phyloP scores from a whole-genome alignment of 2,888 invertebrate species.

The Pristionchus mayeri region DNA sequence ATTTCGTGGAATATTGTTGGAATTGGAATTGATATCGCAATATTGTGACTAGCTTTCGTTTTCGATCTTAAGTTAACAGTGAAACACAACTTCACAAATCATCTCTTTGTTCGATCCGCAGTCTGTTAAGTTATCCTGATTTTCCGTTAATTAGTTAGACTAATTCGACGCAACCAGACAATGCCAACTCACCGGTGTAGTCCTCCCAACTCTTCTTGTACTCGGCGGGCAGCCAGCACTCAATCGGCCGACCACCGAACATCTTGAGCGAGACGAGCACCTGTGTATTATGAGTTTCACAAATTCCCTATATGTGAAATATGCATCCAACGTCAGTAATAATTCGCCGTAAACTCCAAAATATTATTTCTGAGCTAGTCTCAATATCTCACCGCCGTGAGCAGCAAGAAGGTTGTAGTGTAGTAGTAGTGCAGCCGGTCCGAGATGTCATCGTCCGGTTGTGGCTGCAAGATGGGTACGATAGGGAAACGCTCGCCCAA shows the following conservation, averaged over 20 bases:
- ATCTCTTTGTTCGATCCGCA: too few relatives aligned
- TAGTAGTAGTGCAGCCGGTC: constrained; percentile 79
- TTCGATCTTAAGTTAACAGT: too few relatives aligned
- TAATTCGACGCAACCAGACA: neutral
- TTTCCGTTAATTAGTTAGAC: too few relatives aligned
- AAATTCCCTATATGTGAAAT: too few relatives aligned
- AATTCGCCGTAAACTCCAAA: neutral
- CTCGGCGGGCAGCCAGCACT: constrained; percentile 75
- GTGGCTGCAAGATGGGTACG: constrained; percentile 64
- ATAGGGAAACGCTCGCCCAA: too few relatives aligned
- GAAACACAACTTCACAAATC: too few relatives aligned
- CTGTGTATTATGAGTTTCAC: too few relatives aligned
- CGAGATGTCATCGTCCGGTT: constrained; percentile 75
- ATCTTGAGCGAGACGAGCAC: constrained; percentile 75
- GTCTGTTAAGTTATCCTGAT: too few relatives aligned
- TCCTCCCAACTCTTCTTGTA: constrained; percentile 75
- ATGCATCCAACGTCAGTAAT: too few relatives aligned
- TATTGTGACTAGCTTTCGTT: too few relatives aligned
- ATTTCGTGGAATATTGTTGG: too few relatives aligned
- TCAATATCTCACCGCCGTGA: neutral
- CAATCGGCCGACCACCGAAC: constrained; percentile 75
- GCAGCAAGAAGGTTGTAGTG: constrained; percentile 78
- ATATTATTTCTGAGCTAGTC: neutral
- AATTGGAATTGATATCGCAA: too few relatives aligned
- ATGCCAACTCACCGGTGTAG: constrained; percentile 66